phyloP scores from a whole-genome alignment of 2,888 invertebrate species.

The Clusia tigrina region DNA sequence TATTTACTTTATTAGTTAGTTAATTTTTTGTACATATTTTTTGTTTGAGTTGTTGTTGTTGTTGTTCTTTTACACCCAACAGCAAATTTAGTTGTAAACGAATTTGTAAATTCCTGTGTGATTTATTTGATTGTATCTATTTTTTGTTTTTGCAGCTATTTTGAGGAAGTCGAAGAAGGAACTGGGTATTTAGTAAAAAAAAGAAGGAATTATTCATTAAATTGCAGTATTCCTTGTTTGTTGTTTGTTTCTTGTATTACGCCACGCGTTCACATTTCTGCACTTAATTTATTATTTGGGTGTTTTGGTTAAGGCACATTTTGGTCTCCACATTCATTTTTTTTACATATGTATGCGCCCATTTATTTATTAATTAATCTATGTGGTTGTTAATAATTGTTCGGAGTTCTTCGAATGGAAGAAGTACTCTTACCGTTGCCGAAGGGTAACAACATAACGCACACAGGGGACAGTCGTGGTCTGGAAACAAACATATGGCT shows the following conservation, averaged over 20 bases:
- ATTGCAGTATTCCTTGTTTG: neutral
- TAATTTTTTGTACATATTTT: constrained; percentile 8
- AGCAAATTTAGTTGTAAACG: neutral
- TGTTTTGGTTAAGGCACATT: too few relatives aligned
- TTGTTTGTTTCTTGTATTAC: neutral
- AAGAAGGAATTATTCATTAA: too few relatives aligned
- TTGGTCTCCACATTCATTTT: too few relatives aligned
- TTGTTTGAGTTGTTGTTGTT: constrained; percentile 23
- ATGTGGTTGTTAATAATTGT: too few relatives aligned
- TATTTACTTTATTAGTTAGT: constrained; percentile 18
- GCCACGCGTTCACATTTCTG: neutral
- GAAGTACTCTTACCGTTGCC: too few relatives aligned
- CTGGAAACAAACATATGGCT: too few relatives aligned
- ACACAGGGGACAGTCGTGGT: too few relatives aligned
- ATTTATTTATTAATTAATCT: too few relatives aligned
- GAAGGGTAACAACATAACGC: too few relatives aligned
- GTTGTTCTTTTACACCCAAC: neutral
- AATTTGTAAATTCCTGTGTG: constrained; percentile 14
- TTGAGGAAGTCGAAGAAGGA: constrained; percentile 48
- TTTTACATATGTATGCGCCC: too few relatives aligned
- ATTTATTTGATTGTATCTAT: constrained; percentile 45
- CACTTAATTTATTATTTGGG: too few relatives aligned
- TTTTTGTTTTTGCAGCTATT: constrained; percentile 52
- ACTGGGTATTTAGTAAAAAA: constrained; percentile 47
- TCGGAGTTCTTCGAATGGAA: too few relatives aligned